A percentile compares a stretch with the other conserved stretches of the same genome.
phyloP scores from a whole-genome alignment of 2,797 vertebrate genomes.

The Spatula versicolor region DNA sequence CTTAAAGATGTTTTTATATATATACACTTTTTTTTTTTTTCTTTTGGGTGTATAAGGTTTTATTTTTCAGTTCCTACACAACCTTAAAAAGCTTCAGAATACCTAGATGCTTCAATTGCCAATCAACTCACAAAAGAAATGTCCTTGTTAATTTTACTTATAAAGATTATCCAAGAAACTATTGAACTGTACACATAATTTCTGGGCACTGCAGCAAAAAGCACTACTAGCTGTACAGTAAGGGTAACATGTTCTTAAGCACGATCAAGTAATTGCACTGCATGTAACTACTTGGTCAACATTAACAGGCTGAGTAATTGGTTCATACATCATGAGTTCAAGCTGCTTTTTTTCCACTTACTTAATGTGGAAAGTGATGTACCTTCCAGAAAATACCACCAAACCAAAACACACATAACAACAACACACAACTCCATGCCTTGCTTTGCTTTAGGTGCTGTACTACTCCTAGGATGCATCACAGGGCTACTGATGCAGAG shows the following conservation, averaged over 20 bases:
- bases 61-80: background rate
- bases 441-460: background rate
- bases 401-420: background rate
- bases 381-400: background rate
- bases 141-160: background rate
- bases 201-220: background rate
- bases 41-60: background rate
- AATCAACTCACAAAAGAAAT: background rate
- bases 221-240: too few relatives aligned
- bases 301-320: background rate
- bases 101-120: background rate
- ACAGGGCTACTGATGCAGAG: background rate
- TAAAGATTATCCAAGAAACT: background rate
- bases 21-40: background rate
- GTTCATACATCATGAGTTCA: background rate
- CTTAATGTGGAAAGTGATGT: background rate
- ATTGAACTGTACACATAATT: background rate
- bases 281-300: background rate
- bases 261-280: background rate
- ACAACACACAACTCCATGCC: background rate
- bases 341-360: background rate
- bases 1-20: background rate
- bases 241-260: background rate
- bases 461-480: background rate
- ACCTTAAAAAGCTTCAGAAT: background rate